phyloP scores from a whole-genome alignment of 2,797 vertebrate species.

The Chromobotia macracanthus region DNA sequence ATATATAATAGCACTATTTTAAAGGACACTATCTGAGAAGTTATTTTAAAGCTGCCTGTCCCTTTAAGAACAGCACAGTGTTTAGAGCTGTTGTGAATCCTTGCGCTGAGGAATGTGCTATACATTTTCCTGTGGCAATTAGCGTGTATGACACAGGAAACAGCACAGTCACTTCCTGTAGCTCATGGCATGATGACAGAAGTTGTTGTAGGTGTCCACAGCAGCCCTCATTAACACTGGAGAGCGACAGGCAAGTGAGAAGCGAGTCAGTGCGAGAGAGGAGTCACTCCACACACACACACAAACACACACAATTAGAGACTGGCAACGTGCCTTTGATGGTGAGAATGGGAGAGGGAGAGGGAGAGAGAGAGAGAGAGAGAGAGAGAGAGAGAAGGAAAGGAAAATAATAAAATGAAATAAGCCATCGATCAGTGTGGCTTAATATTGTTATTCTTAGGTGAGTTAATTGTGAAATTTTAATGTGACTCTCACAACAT shows the following conservation, averaged over 20 bases:
- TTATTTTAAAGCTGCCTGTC: not conserved
- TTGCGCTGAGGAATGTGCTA: slow-evolving; percentile 25
- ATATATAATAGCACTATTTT: not conserved
- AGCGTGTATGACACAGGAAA: slow-evolving; percentile 38
- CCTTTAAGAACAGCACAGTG: not conserved
- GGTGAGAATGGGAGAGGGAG: not conserved
- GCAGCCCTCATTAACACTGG: slow-evolving; percentile 51
- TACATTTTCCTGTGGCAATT: slow-evolving; percentile 26
- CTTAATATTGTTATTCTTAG: not conserved
- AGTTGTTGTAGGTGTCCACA: slow-evolving; percentile 36
- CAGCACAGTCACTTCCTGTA: slow-evolving; percentile 48
- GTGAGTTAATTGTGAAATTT: not conserved
- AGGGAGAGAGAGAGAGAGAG: not conserved
- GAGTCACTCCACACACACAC: slow-evolving; percentile 21
- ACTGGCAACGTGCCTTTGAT: slow-evolving; percentile 60
- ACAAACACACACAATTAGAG: slow-evolving; percentile 48
- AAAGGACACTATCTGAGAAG: not conserved
- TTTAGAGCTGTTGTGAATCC: slow-evolving; percentile 3
- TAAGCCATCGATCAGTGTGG: slow-evolving; percentile 62
- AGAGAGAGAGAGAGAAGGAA: not conserved
- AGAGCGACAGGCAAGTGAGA: slow-evolving; percentile 16
- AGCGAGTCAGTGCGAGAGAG: slow-evolving; percentile 42
- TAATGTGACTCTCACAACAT: too few species aligned
- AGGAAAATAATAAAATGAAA: slow-evolving; percentile 41
- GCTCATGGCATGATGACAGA: slow-evolving; percentile 44